Conservation (phyloP, 2,113 vertebrate species). For the Electrona antarctica region DNA sequence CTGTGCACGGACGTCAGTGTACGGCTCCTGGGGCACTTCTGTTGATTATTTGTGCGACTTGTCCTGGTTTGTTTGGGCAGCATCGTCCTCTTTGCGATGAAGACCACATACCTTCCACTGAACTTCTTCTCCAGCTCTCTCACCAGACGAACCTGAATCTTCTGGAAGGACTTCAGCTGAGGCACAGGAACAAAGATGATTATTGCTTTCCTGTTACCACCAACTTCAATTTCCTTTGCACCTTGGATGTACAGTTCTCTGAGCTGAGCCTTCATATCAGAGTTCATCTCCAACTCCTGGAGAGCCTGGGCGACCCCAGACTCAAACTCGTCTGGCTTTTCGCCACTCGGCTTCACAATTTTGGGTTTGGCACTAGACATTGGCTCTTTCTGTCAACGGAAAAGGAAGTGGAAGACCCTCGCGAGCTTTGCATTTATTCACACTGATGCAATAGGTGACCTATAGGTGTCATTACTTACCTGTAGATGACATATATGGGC, state of each 20-base stretch:
- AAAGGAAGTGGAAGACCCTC: constrained; percentile 7
- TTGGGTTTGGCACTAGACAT: constrained; percentile 99
- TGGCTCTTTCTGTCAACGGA: constrained; percentile 80
- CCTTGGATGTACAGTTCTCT: constrained; percentile 97
- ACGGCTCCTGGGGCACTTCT: constrained; percentile 91
- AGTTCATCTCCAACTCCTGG: constrained; percentile 99
- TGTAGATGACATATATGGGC: too few relatives aligned
- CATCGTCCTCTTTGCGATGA: constrained; percentile 99
- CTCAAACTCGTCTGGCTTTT: constrained; percentile 98
- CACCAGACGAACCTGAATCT: constrained; percentile 97
- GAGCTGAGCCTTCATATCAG: constrained; percentile 96
- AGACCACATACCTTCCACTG: constrained; percentile 97
- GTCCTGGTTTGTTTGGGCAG: constrained; percentile 96
- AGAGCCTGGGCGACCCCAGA: constrained; percentile 98
- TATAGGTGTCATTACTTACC: too few relatives aligned
- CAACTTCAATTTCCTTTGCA: constrained; percentile 98
- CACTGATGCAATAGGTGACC: too few relatives aligned
- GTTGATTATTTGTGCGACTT: constrained; percentile 97
- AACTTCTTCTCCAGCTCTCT: constrained; percentile 99
- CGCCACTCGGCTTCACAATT: constrained; percentile 98
- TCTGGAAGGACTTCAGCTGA: constrained; percentile 98
- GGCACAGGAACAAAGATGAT: constrained; percentile 98
- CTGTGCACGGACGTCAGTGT: too few relatives aligned
- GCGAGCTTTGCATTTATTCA: too few relatives aligned
- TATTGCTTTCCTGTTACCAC: constrained; percentile 94